phyloP scores from a whole-genome alignment of 2,888 invertebrate species.

The Cheiracanthium punctorium region DNA sequence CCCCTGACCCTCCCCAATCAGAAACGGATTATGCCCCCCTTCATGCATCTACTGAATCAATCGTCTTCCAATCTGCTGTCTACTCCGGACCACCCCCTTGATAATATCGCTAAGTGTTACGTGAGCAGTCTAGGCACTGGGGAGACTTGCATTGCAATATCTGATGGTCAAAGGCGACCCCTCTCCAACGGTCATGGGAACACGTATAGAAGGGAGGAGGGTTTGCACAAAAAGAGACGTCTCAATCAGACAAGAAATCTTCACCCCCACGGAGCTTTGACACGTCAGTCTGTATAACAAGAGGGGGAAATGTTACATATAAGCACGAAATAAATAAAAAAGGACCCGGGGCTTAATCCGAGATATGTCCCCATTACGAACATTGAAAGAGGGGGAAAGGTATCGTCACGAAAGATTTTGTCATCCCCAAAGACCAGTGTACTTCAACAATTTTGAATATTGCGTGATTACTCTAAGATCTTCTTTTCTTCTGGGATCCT shows the following conservation, averaged over 20 bases:
- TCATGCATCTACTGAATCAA: not conserved
- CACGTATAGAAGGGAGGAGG: not conserved
- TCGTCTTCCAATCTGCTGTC: conserved; percentile 1
- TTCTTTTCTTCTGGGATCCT: not conserved
- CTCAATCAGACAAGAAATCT: conserved; percentile 11
- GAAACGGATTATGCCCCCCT: not conserved
- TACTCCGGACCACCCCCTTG: not conserved
- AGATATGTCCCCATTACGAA: not conserved
- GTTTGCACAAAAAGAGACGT: not conserved
- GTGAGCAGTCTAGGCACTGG: not conserved
- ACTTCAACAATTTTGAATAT: not conserved
- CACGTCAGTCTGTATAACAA: not conserved
- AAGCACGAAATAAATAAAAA: not conserved
- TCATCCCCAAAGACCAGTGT: not conserved
- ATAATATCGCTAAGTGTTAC: conserved; percentile 13
- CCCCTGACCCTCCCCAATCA: not conserved
- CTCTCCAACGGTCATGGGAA: conserved; percentile 3
- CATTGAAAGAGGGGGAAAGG: not conserved
- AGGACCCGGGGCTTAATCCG: not conserved
- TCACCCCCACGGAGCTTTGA: not conserved
- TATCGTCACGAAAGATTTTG: not conserved
- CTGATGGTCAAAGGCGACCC: conserved; percentile 1
- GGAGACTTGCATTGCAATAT: not conserved
- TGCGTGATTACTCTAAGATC: not conserved
- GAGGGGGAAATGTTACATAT: not conserved